phyloP scores from a whole-genome alignment of 2,888 invertebrate species.

The Lasius fuliginosus region DNA sequence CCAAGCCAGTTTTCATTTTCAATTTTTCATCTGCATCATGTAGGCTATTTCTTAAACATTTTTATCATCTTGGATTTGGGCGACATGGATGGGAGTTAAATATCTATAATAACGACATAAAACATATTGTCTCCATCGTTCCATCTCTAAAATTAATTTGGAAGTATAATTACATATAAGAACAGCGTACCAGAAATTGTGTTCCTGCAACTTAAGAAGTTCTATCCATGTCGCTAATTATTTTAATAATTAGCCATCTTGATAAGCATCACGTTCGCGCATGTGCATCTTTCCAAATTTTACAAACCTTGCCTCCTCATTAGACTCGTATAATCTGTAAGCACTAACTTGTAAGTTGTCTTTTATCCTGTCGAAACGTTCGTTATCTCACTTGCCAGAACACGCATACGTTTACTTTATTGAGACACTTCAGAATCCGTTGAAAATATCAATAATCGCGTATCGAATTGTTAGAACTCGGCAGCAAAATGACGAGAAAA shows the following conservation, averaged over 20 bases:
- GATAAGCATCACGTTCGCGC: slow-evolving; percentile 29
- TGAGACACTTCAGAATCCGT: slow-evolving; percentile 63
- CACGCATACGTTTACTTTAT: slow-evolving; percentile 66
- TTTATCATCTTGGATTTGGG: not conserved
- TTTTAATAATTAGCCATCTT: slow-evolving; percentile 2
- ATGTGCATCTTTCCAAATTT: slow-evolving; percentile 39
- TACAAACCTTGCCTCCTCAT: slow-evolving; percentile 59
- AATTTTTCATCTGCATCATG: not conserved
- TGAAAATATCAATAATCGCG: slow-evolving; percentile 62
- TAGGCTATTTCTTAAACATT: not conserved
- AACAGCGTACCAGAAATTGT: not conserved
- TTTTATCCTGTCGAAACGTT: slow-evolving; percentile 67
- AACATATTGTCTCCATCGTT: not conserved
- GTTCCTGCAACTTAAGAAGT: not conserved
- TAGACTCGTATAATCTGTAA: slow-evolving; percentile 35
- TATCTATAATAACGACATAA: not conserved
- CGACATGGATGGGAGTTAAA: not conserved
- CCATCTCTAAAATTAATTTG: not conserved
- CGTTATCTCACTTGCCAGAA: slow-evolving; percentile 63
- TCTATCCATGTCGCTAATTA: not conserved
- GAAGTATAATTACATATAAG: not conserved
- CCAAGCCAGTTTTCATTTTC: not conserved
- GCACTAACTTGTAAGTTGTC: slow-evolving; percentile 59
- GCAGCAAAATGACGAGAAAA: not conserved
- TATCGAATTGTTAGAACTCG: not conserved